Conservation (phyloP, 2,113 vertebrate species). For the Athene cunicularia region DNA sequence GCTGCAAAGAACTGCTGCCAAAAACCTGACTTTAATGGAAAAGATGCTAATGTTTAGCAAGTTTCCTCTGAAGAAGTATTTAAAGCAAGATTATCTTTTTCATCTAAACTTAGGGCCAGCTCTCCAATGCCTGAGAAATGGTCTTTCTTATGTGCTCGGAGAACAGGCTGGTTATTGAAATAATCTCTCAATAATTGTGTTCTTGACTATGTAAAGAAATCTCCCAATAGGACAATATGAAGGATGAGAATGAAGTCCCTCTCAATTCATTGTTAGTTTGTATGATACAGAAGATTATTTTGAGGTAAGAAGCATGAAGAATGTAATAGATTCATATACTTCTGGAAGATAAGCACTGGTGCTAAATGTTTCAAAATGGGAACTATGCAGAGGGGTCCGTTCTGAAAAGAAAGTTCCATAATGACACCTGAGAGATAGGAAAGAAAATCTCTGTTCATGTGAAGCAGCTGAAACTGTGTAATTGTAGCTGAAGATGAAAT, state of each 20-base stretch:
- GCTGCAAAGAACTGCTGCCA: neutral
- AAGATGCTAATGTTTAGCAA: neutral
- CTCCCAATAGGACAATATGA: neutral
- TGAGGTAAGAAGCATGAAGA: neutral
- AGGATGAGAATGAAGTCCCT: neutral
- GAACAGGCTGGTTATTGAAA: neutral
- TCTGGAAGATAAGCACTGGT: neutral
- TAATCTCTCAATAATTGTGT: neutral
- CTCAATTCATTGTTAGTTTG: neutral
- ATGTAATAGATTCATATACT: neutral
- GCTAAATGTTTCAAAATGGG: neutral
- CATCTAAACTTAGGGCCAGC: neutral
- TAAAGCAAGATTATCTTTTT: neutral
- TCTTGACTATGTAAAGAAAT: neutral
- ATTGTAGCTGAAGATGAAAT: conserved; percentile 37
- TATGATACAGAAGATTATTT: neutral
- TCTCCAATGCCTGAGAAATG: neutral
- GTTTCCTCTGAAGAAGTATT: neutral
- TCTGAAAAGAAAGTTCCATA: neutral
- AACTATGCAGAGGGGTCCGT: neutral
- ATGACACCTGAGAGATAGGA: neutral
- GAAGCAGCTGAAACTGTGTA: neutral
- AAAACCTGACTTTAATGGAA: neutral
- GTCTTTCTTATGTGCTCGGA: neutral
- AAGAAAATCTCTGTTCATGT: neutral